These are phyloP conservation scores for Amiota communis DNA, from an alignment of 2,888 invertebrate species.

Conservation along the genomic window DNA sequence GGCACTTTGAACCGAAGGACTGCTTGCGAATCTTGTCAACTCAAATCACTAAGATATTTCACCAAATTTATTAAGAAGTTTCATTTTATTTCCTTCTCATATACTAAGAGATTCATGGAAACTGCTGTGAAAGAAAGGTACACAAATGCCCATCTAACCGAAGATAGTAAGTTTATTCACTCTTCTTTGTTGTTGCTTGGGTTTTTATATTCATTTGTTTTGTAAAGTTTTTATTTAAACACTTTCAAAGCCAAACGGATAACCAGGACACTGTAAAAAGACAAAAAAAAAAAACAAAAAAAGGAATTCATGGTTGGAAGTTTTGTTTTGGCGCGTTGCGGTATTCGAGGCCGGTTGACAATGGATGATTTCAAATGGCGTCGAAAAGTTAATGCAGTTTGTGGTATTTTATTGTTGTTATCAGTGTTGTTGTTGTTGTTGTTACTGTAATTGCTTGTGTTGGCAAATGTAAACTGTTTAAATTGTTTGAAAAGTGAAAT, in stretches of 20 bases:
- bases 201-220: constrained; percentile 13
- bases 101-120: too few relatives aligned
- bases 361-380: background rate
- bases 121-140: too few relatives aligned
- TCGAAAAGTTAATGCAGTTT: constrained; percentile 14
- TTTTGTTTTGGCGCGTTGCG: constrained; percentile 1
- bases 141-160: too few relatives aligned
- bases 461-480: background rate
- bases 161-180: constrained; percentile 4
- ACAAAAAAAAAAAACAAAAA: background rate
- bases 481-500: constrained; percentile 1
- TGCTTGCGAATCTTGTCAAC: constrained; percentile 99
- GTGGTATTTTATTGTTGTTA: constrained; percentile 22
- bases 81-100: too few relatives aligned
- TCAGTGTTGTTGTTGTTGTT: constrained; percentile 25
- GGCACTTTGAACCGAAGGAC: constrained; percentile 93
- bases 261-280: background rate
- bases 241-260: constrained; percentile 42
- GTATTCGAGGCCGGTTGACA: background rate
- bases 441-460: background rate
- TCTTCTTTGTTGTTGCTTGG: constrained; percentile 13
- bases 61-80: too few relatives aligned
- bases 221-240: constrained; percentile 19
- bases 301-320: background rate
- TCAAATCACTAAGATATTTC: too few relatives aligned